Base-by-base conservation (phyloP, 2,797 vertebrate species). In the Scleropages formosus region DNA sequence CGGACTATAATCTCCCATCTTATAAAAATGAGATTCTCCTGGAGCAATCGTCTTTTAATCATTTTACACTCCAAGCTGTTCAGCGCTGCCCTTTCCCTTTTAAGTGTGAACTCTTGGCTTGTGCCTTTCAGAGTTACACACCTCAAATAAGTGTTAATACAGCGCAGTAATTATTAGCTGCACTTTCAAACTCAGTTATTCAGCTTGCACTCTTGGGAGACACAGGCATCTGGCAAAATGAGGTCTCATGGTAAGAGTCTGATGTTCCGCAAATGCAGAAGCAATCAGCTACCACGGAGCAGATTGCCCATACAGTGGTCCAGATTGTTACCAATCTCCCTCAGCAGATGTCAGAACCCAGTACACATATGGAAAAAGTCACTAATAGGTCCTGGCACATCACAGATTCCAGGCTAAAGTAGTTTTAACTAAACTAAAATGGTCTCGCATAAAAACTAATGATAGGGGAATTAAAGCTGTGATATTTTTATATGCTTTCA, bases 281-380 rank as follows among this genome's bases (percentile, higher is more conserved):
- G 49, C 22, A 53, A n/a, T 12, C 18, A 13, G 47, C 49, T 49
- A 15, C 44, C 47, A 51, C 22, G 26, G 12, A 69, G 47, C 20
- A 24, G 26, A 51, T 9, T 13, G 15, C 6, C 4, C 49, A 46
- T 24, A 27, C 47, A 24, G 24, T 22, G 26, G 20, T 12, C 51
- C 47, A 69, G 12, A n/a, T 22, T 12, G 11, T 56, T 53, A 11
- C 31, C 31, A 39, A 31, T 6, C 31, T 39, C 31, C 31, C 31
- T 39, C 6, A 39, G 6, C 47, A 70, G 20, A 22, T 70, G 15
- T 20, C n/a, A 16, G 0, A 61, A 8, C 16, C 68, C 49, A 49
- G 51, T 15, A 53, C 68, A 53, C 15, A n/a, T 56, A 26, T 70
- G 53, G 20, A 56, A 70, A 69, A 53, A 31, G 24, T 53, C 46